Evolutionary conservation across 2,888 invertebrate species (phyloP).

Genomic region (Patella caerulea): DNA sequence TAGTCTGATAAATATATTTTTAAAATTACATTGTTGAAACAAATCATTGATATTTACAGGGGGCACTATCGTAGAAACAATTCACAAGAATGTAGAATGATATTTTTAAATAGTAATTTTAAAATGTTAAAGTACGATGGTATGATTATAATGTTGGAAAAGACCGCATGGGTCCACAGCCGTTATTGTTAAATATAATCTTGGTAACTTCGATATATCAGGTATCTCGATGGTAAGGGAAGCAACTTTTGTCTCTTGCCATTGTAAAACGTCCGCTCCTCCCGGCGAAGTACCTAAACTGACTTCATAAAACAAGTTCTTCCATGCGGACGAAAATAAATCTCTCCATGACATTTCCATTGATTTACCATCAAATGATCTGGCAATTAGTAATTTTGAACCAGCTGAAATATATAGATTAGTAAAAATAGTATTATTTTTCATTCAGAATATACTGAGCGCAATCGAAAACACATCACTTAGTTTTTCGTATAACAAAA

Average conservation of each 20-base stretch:
- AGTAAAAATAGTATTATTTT: no score
- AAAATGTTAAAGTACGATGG: neutral
- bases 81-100: no score
- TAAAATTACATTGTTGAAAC: no score
- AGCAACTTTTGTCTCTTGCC: neutral
- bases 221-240: neutral
- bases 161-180: neutral
- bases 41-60: no score
- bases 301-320: neutral
- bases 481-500: no score
- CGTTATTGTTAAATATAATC: neutral
- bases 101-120: no score
- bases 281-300: neutral
- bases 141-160: neutral
- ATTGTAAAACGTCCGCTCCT: neutral
- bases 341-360: neutral
- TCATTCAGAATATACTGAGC: no score
- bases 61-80: no score
- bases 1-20: no score
- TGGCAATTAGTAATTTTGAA: neutral
- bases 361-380: slow-evolving; percentile 2
- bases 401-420: neutral
- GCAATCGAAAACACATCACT: no score
- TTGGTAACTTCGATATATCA: neutral
- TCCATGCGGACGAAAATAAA: neutral